These are phyloP conservation scores for Tringa solitaria DNA, from an alignment of 2,113 vertebrate species.

Conservation along the genomic window DNA sequence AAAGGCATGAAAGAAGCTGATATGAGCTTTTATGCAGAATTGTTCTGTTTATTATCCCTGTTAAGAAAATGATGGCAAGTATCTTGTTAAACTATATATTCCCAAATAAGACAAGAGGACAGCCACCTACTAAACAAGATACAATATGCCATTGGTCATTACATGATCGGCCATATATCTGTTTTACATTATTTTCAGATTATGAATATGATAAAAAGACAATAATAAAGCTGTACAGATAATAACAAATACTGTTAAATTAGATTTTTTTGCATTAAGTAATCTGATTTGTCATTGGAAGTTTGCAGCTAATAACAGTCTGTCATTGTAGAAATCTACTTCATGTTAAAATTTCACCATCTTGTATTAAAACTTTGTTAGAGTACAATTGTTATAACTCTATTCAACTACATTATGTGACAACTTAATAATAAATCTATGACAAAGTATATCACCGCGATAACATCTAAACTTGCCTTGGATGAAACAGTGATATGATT, in stretches of 20 bases:
- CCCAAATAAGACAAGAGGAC: conserved; percentile 65
- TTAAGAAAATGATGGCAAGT: conserved; percentile 79
- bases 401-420: conserved; percentile 33
- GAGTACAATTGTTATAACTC: conserved; percentile 58
- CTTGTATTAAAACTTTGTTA: conserved; percentile 72
- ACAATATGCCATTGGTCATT: conserved; percentile 69
- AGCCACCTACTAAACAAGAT: conserved; percentile 59
- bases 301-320: conserved; percentile 54
- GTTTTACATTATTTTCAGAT: conserved; percentile 62
- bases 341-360: conserved; percentile 55
- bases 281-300: conserved; percentile 56
- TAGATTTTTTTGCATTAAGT: conserved; percentile 38
- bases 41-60: conserved; percentile 81
- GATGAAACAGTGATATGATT: conserved; percentile 53
- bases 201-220: conserved; percentile 60
- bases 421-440: conserved; percentile 69
- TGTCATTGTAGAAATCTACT: conserved; percentile 53
- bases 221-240: conserved; percentile 53
- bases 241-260: conserved; percentile 34
- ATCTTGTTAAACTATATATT: conserved; percentile 73
- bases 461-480: conserved; percentile 61
- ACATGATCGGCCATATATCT: conserved; percentile 23
- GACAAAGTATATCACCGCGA: conserved; percentile 61
- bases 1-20: conserved; percentile 80
- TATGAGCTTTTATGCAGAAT: conserved; percentile 82